Conservation (phyloP, 2,113 vertebrate genomes). For the Microcebus lehilahytsara region DNA sequence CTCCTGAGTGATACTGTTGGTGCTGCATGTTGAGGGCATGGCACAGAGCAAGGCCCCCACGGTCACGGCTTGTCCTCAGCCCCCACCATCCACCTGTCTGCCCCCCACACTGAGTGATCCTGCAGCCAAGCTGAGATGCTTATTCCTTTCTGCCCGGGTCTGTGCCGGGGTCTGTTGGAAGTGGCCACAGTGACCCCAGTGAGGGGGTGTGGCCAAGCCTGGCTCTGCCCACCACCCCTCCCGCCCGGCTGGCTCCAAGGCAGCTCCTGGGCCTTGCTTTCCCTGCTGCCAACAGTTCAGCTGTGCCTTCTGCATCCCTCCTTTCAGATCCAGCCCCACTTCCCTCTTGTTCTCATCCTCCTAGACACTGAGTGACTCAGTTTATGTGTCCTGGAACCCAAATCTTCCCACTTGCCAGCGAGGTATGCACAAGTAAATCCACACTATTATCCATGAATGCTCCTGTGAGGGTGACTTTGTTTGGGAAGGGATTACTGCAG, state of each 20-base stretch:
- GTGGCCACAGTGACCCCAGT: neutral
- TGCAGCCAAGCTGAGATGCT: neutral
- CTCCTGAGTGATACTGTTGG: neutral
- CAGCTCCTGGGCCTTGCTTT: neutral
- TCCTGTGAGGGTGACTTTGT: neutral
- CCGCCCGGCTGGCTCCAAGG: neutral
- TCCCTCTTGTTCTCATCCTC: neutral
- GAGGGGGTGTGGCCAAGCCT: neutral
- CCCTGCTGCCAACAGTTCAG: neutral
- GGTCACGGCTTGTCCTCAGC: fast-evolving
- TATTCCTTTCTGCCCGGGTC: neutral
- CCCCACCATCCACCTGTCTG: neutral
- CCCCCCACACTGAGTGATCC: neutral
- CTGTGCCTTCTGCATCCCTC: neutral
- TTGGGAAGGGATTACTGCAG: constrained; percentile 14
- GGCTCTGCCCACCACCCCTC: neutral
- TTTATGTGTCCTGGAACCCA: neutral
- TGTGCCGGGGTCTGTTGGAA: neutral
- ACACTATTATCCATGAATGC: neutral
- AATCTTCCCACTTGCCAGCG: neutral
- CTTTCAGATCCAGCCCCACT: neutral
- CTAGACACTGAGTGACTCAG: neutral
- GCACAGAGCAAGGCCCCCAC: neutral
- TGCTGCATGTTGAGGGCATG: neutral
- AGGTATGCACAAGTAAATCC: neutral